Conservation (phyloP, 1,140 invertebrate genomes). For the Megalonaias nervosa region DNA sequence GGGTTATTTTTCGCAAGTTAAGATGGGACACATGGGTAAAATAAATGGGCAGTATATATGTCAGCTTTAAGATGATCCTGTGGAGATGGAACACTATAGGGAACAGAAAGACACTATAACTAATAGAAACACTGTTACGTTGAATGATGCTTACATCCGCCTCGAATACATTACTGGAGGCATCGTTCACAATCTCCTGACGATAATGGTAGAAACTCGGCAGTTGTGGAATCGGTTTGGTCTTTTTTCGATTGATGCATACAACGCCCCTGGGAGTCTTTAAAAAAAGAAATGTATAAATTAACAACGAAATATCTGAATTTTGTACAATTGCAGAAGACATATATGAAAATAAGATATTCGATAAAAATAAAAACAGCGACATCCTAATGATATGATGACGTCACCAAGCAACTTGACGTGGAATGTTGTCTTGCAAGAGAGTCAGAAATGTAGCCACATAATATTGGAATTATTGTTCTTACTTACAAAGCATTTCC, state of each 20-base stretch:
- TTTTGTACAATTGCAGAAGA: not conserved
- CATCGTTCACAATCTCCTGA: conserved; percentile 20
- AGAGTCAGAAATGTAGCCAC: no score
- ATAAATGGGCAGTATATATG: no score
- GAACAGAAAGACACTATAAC: no score
- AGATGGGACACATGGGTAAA: no score
- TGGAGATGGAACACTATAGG: no score
- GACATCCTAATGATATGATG: not conserved
- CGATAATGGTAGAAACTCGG: conserved; percentile 27
- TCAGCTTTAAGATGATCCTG: no score
- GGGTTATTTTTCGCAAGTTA: no score
- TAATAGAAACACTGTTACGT: no score
- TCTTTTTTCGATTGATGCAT: conserved; percentile 16
- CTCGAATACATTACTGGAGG: conserved; percentile 10
- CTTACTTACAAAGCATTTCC: no score
- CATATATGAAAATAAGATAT: not conserved
- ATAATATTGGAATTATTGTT: no score
- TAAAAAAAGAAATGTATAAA: not conserved
- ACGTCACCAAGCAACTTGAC: no score
- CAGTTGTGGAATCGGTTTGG: conserved; percentile 18
- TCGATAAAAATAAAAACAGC: not conserved
- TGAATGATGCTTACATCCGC: conserved; percentile 30
- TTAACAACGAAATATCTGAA: not conserved
- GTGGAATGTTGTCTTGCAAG: no score
- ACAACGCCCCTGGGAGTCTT: conserved; percentile 37